Percentiles rank a stretch among this genome's conserved stretches.
Conservation (phyloP, 2,113 vertebrate species). For the Microtus oregoni region DNA sequence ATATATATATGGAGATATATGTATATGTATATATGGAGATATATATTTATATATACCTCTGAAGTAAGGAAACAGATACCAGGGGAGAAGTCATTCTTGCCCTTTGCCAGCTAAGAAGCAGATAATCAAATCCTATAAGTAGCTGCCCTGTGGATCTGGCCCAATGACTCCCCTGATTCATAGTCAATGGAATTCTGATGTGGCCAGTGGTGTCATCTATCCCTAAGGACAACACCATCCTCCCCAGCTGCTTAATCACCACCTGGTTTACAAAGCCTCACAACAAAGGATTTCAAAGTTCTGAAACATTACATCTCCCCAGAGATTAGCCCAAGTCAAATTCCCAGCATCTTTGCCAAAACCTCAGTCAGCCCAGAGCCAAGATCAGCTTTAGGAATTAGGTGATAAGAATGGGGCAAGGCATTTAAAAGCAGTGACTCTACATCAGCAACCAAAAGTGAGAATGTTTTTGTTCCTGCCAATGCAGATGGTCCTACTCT, state of each 20-base stretch:
- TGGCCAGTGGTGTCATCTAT: neutral
- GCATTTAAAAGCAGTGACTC: neutral
- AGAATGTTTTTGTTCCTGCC: conserved; percentile 7
- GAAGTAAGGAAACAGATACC: neutral
- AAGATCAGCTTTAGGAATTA: conserved; percentile 57
- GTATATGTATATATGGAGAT: too few species aligned
- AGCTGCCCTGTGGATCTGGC: conserved; percentile 13
- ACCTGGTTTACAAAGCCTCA: conserved; percentile 66
- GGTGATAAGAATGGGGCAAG: conserved; percentile 14
- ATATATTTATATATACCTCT: neutral
- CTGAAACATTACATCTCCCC: conserved; percentile 61
- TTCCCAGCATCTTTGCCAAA: conserved; percentile 59
- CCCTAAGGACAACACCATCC: neutral
- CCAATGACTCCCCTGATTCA: neutral
- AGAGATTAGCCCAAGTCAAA: conserved; percentile 36
- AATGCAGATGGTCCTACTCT: neutral
- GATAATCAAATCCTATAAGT: conserved; percentile 15
- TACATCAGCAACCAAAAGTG: neutral
- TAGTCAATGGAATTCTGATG: neutral
- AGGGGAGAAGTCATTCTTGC: conserved; percentile 19
- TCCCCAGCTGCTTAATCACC: conserved; percentile 55
- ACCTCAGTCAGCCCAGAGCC: conserved; percentile 17
- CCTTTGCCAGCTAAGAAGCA: neutral
- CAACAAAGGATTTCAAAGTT: conserved; percentile 40
- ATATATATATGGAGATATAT: too few species aligned